Percentiles rank a stretch among this genome's conserved stretches.
Evolutionary conservation across 2,888 invertebrate species (phyloP).

Genomic region (Erebia ligea): DNA sequence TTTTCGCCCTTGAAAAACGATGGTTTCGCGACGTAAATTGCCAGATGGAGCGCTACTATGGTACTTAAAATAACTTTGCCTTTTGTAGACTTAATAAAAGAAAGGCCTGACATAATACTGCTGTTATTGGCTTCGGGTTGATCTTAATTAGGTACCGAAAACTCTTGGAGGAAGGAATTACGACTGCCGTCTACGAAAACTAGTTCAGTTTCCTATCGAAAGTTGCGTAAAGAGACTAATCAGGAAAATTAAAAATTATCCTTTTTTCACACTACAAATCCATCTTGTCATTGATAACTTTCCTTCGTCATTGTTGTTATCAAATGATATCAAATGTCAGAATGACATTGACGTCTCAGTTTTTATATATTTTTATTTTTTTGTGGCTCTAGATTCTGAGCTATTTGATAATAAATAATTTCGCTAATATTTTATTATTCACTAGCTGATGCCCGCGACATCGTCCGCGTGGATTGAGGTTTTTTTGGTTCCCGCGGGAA

Average conservation of each 20-base stretch:
- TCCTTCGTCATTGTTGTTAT: no score
- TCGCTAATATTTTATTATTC: no score
- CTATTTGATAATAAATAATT: no score
- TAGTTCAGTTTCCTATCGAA: not conserved
- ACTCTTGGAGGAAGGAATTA: no score
- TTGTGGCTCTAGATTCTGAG: no score
- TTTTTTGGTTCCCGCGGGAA: no score
- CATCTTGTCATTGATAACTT: no score
- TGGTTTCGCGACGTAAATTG: constrained; percentile 72
- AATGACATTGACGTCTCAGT: not conserved
- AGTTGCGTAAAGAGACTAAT: not conserved
- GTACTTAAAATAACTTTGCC: constrained; percentile 72
- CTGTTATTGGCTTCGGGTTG: not conserved
- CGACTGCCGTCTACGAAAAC: no score
- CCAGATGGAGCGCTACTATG: constrained; percentile 66
- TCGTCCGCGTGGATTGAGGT: no score
- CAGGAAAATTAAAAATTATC: not conserved
- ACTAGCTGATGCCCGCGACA: no score
- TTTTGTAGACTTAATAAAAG: constrained; percentile 71
- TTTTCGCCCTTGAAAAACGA: constrained; percentile 68
- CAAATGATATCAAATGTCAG: constrained; percentile 9
- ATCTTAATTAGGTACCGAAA: no score
- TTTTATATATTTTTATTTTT: no score
- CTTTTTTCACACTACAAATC: not conserved
- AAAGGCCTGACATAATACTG: constrained; percentile 62